A percentile compares a stretch with the other conserved stretches of the same genome.
Conservation (phyloP, 2,888 invertebrate species). For the Tenthredo amoena region DNA sequence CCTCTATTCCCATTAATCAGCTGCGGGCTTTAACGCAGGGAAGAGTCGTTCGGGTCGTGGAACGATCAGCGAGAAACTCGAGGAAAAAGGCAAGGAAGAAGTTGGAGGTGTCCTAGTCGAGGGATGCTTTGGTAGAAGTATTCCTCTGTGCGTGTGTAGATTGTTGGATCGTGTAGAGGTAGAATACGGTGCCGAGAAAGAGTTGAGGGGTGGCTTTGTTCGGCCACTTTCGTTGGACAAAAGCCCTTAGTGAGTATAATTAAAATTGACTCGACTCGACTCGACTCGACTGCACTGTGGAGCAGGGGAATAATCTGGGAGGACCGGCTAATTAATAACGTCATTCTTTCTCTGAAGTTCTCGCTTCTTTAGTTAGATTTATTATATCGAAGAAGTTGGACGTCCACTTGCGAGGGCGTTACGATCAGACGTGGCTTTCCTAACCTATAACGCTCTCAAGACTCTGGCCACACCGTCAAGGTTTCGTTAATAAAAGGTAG, state of each 20-base stretch:
- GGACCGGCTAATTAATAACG: slow-evolving; percentile 60
- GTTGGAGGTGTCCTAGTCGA: slow-evolving; percentile 14
- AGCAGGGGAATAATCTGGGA: slow-evolving; percentile 38
- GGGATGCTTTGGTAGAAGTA: not conserved
- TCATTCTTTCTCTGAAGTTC: slow-evolving; percentile 51
- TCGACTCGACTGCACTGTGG: slow-evolving; percentile 57
- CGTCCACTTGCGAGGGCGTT: slow-evolving; percentile 55
- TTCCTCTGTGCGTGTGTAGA: not conserved
- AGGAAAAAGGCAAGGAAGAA: slow-evolving; percentile 14
- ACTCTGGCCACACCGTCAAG: slow-evolving; percentile 61
- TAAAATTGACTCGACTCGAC: slow-evolving; percentile 61
- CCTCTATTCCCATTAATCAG: slow-evolving; percentile 59
- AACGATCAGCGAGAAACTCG: slow-evolving; percentile 20
- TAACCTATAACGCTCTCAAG: slow-evolving; percentile 32
- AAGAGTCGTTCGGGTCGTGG: slow-evolving; percentile 19
- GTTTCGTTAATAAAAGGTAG: slow-evolving; percentile 70
- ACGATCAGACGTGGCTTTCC: slow-evolving; percentile 54
- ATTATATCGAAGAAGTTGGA: slow-evolving; percentile 68
- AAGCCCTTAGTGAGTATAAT: slow-evolving; percentile 59
- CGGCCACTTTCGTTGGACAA: slow-evolving; percentile 58
- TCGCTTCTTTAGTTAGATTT: slow-evolving; percentile 68
- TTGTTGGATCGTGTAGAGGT: not conserved
- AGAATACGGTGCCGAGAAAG: not conserved
- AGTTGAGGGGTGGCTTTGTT: slow-evolving; percentile 55
- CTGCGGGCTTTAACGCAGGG: slow-evolving; percentile 38